These are phyloP conservation scores for Callosobruchus maculatus DNA, from an alignment of 2,888 invertebrate genomes.

Conservation along the genomic window DNA sequence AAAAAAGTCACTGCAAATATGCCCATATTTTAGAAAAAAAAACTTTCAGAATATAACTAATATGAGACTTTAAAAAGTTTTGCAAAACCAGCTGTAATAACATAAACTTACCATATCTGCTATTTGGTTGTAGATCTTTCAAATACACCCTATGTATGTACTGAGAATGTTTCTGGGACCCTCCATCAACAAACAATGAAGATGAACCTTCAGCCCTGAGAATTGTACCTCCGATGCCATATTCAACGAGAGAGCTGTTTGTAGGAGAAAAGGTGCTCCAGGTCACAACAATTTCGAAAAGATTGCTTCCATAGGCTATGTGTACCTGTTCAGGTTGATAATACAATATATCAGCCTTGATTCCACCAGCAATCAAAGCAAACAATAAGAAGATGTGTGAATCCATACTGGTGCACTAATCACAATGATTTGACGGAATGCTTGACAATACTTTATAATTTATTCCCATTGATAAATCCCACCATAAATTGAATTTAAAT, in stretches of 20 bases:
- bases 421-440: background rate
- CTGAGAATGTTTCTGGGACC: slow-evolving; percentile 58
- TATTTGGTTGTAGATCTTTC: slow-evolving; percentile 57
- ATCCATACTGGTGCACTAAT: background rate
- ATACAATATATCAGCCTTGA: slow-evolving; percentile 28
- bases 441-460: background rate
- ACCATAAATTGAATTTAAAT: background rate
- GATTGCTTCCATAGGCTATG: slow-evolving; percentile 62
- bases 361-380: background rate
- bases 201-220: slow-evolving; percentile 56
- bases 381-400: background rate
- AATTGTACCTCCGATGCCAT: slow-evolving; percentile 62
- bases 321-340: slow-evolving; percentile 69
- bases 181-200: slow-evolving; percentile 72
- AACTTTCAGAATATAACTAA: no score
- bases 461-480: background rate
- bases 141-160: slow-evolving; percentile 76
- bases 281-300: slow-evolving; percentile 71
- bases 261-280: slow-evolving; percentile 78
- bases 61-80: no score
- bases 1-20: no score
- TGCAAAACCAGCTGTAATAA: background rate
- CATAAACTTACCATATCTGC: slow-evolving; percentile 58
- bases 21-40: no score
- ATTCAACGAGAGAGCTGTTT: slow-evolving; percentile 66